Evolutionary conservation across 2,888 invertebrate genomes (phyloP).

Genomic region (Lysandra coridon): DNA sequence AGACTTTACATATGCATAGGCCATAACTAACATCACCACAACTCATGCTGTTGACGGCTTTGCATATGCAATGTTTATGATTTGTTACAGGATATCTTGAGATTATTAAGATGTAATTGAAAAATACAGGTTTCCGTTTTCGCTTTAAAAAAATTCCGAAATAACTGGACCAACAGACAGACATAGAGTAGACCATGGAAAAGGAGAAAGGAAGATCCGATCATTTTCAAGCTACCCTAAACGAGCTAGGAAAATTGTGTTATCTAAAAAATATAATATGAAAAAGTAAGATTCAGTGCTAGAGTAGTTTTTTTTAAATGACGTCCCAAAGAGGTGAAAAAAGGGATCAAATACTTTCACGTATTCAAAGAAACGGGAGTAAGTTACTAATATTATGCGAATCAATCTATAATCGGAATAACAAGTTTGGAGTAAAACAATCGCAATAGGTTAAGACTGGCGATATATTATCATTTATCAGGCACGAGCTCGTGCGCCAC

Average conservation of each 20-base stretch:
- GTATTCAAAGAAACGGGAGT: no score
- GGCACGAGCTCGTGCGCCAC: slow-evolving; percentile 26
- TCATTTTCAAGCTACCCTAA: neutral
- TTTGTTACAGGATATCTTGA: slow-evolving; percentile 35
- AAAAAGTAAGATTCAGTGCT: no score
- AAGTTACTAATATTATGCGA: neutral
- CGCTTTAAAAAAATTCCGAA: neutral
- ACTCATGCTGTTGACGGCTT: slow-evolving; percentile 58
- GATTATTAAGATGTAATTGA: neutral
- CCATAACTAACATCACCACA: slow-evolving; percentile 70
- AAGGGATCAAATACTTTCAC: no score
- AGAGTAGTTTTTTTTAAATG: no score
- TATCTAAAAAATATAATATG: no score
- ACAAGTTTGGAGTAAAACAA: neutral
- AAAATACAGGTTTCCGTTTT: neutral
- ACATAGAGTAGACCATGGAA: neutral
- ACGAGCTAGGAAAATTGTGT: no score
- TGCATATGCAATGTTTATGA: slow-evolving; percentile 56
- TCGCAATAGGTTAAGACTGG: slow-evolving; percentile 7
- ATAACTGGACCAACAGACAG: neutral
- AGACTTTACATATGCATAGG: slow-evolving; percentile 73
- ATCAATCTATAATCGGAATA: neutral
- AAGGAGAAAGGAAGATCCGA: neutral
- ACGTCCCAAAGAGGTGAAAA: no score
- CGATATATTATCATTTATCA: slow-evolving; percentile 24